A percentile compares a stretch with the other conserved stretches of the same genome.
Conservation (phyloP, 2,113 vertebrate species). For the Anolis carolinensis region DNA sequence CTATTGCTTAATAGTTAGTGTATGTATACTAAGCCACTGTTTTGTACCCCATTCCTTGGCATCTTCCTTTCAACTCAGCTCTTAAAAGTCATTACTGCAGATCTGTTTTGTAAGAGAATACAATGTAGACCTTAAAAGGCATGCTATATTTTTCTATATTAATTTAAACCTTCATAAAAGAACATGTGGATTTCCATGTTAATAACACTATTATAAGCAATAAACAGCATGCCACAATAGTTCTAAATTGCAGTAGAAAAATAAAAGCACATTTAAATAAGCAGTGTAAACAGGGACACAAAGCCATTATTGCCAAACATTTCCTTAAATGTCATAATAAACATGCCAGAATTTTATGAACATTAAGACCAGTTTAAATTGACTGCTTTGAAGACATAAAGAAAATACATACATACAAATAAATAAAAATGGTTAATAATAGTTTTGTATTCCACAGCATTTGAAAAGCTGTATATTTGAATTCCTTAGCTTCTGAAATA, state of each 20-base stretch:
- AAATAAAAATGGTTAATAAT: neutral
- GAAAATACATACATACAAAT: neutral
- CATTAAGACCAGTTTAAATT: neutral
- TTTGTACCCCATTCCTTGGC: constrained; percentile 16
- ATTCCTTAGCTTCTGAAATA: neutral
- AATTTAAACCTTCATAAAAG: neutral
- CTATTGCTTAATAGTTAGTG: too few relatives aligned
- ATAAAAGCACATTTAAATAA: neutral
- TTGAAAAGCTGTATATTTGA: neutral
- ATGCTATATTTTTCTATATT: neutral
- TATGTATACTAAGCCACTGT: too few relatives aligned
- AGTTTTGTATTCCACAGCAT: neutral
- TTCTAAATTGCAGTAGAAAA: neutral
- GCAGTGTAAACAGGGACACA: too few relatives aligned
- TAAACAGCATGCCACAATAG: neutral
- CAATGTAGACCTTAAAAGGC: neutral
- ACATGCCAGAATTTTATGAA: neutral
- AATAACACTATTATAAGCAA: neutral
- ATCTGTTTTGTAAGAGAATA: constrained; percentile 15
- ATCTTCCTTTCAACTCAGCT: neutral
- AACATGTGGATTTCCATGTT: neutral
- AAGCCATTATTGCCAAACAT: neutral
- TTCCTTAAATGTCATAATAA: neutral
- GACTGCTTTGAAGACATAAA: neutral
- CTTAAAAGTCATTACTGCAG: neutral